Evolutionary conservation across 2,113 vertebrate species (phyloP).

Genomic region (Channa maculata): DNA sequence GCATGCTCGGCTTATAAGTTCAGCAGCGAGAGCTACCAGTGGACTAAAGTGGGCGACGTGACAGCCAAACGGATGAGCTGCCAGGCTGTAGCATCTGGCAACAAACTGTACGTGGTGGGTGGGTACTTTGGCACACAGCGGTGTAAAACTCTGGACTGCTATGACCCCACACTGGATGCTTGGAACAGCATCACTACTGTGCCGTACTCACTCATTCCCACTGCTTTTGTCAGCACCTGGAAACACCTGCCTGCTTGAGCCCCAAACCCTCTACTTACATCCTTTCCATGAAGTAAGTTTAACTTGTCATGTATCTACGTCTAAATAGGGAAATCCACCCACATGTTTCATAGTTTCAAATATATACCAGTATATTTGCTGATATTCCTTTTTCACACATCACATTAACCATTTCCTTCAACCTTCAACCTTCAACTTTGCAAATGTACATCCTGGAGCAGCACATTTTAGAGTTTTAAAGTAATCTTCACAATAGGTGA

Average conservation of each 20-base stretch:
- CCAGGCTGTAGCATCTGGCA: slow-evolving; percentile 88
- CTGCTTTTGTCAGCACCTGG: slow-evolving; percentile 90
- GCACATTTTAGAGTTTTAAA: no score
- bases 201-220: slow-evolving; percentile 89
- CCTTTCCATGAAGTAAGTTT: slow-evolving; percentile 69
- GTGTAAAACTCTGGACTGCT: slow-evolving; percentile 89
- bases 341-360: background rate
- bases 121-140: slow-evolving; percentile 89
- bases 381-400: background rate
- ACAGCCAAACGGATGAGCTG: slow-evolving; percentile 89
- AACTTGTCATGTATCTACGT: background rate
- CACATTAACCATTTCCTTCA: no score
- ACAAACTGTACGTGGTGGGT: slow-evolving; percentile 89
- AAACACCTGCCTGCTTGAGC: slow-evolving; percentile 85
- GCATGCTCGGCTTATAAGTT: slow-evolving; percentile 89
- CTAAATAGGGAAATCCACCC: background rate
- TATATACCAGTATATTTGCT: no score
- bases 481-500: no score
- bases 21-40: slow-evolving; percentile 88
- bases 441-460: no score
- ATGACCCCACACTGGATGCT: slow-evolving; percentile 86
- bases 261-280: slow-evolving; percentile 11
- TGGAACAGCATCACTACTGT: slow-evolving; percentile 90
- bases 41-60: slow-evolving; percentile 89
- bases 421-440: no score